These are phyloP conservation scores for Phytoseiulus persimilis DNA, from an alignment of 2,888 invertebrate species.

Conservation along the genomic window DNA sequence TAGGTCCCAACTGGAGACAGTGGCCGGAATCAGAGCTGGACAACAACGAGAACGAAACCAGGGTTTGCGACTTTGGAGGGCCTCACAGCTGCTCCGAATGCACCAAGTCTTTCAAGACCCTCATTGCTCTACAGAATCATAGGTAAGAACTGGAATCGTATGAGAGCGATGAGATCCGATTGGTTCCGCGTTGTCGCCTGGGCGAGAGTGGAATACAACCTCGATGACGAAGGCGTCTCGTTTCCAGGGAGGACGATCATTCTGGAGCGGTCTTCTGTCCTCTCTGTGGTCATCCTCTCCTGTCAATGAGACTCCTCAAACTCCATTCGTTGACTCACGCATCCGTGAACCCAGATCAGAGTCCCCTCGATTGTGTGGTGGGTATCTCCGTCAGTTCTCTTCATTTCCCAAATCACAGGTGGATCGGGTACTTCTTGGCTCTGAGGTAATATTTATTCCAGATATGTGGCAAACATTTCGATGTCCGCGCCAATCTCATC, in stretches of 20 bases:
- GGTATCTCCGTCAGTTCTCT: background rate
- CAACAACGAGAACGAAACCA: constrained; percentile 25
- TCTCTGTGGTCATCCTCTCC: background rate
- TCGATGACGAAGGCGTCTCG: background rate
- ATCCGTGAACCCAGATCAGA: background rate
- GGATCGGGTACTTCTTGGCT: no score
- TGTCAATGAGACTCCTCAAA: constrained; percentile 5
- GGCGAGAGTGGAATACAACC: no score
- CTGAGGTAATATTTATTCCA: no score
- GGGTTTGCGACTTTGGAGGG: background rate
- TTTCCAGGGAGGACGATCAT: background rate
- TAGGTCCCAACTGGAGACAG: background rate
- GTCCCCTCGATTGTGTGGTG: constrained; percentile 28
- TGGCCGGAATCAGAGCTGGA: background rate
- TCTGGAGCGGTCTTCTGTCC: constrained; percentile 9
- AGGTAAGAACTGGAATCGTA: background rate
- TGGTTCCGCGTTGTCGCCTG: background rate
- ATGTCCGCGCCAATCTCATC: background rate
- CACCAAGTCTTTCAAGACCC: background rate
- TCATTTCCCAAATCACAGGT: no score
- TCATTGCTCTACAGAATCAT: background rate
- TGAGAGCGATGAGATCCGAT: background rate
- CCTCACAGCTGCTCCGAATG: constrained; percentile 18
- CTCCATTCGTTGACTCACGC: constrained; percentile 9
- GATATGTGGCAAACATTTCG: constrained; percentile 20